A percentile compares a stretch with the other conserved stretches of the same genome.
phyloP scores from a whole-genome alignment of 2,113 vertebrate genomes.

The Sceloporus undulatus region DNA sequence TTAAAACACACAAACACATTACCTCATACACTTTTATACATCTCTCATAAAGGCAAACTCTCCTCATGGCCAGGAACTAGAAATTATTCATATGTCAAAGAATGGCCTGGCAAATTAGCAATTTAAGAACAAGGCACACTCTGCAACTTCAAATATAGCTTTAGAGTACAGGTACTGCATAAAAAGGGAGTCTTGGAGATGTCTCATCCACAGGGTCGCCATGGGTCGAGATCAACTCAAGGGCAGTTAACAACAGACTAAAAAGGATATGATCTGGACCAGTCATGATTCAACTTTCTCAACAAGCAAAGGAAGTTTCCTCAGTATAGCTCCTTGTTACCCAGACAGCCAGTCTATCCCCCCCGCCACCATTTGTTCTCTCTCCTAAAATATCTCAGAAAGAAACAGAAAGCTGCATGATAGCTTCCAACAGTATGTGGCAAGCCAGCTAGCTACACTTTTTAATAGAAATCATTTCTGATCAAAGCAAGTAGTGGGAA shows the following conservation, averaged over 20 bases:
- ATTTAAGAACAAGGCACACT: neutral
- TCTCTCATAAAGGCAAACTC: neutral
- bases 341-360: no score
- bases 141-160: no score
- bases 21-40: neutral
- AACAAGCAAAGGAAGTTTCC: neutral
- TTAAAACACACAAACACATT: neutral
- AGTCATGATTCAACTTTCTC: neutral
- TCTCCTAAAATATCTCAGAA: neutral
- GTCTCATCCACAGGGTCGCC: no score
- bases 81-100: neutral
- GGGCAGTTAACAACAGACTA: no score
- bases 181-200: neutral
- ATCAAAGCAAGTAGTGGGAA: no score
- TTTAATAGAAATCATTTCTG: neutral
- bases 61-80: neutral
- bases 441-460: neutral
- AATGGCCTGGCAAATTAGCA: neutral
- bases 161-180: no score
- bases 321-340: neutral
- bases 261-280: neutral
- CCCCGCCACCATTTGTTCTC: no score
- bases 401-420: neutral
- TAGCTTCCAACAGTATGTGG: neutral
- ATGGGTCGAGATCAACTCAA: no score